Percentiles rank a stretch among this genome's conserved stretches.
These are phyloP conservation scores for Chloroclysta siterata DNA, from an alignment of 2,888 invertebrate genomes.

Conservation along the genomic window DNA sequence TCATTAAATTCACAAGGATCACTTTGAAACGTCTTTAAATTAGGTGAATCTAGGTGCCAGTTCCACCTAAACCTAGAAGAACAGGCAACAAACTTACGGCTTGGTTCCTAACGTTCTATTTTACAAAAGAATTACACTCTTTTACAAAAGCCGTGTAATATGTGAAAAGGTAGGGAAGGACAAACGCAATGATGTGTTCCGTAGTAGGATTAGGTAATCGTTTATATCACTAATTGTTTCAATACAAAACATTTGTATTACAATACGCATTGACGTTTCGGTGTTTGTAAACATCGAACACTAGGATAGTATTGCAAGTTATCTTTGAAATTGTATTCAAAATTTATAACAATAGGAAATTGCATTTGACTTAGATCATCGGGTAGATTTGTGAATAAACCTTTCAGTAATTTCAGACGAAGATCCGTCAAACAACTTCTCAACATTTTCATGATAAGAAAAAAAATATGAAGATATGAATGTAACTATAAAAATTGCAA, in stretches of 20 bases:
- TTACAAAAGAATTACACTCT: no score
- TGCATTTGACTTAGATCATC: slow-evolving; percentile 33
- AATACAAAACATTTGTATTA: slow-evolving; percentile 55
- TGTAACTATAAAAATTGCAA: no score
- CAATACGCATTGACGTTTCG: slow-evolving; percentile 53
- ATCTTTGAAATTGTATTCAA: slow-evolving; percentile 31
- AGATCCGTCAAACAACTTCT: no score
- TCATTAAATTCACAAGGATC: no score
- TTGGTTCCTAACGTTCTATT: no score
- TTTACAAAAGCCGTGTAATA: background rate
- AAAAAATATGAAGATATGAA: no score
- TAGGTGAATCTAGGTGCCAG: no score
- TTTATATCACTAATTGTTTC: slow-evolving; percentile 68
- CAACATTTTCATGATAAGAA: no score
- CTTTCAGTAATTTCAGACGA: no score
- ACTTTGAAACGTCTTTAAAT: no score
- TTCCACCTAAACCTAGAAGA: no score
- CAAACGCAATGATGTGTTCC: slow-evolving; percentile 19
- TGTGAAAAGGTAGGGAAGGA: slow-evolving; percentile 16
- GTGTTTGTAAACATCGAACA: slow-evolving; percentile 64
- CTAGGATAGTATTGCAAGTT: slow-evolving; percentile 47
- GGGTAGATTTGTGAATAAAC: slow-evolving; percentile 4
- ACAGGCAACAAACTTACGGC: no score
- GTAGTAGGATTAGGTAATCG: slow-evolving; percentile 61
- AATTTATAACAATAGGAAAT: slow-evolving; percentile 34